A percentile compares a stretch with the other conserved stretches of the same genome.
Conservation (phyloP, 92 coral and sea anemone genomes). For the Phenganax marumi region DNA sequence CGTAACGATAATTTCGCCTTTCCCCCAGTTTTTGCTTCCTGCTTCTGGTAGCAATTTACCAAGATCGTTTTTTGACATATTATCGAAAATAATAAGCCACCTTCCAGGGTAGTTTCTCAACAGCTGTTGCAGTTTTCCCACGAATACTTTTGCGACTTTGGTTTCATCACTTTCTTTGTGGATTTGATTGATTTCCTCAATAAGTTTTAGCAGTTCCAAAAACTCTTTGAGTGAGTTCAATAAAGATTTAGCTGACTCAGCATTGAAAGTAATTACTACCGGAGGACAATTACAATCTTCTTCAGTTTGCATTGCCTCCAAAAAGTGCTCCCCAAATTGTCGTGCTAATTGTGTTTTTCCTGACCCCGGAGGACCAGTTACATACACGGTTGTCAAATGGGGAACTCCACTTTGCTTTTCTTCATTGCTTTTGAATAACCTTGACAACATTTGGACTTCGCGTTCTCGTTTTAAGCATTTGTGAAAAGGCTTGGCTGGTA, state of each 20-base stretch:
- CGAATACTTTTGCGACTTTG: slow-evolving; percentile 43
- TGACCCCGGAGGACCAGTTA: slow-evolving; percentile 95
- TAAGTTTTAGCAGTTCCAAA: slow-evolving; percentile 47
- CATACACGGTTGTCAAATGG: slow-evolving; percentile 60
- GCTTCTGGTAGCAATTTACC: slow-evolving; percentile 74
- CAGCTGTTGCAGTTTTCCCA: slow-evolving; percentile 51
- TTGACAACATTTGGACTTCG: slow-evolving; percentile 58
- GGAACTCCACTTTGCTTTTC: background rate
- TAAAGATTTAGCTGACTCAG: slow-evolving; percentile 65
- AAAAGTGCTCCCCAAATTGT: slow-evolving; percentile 67
- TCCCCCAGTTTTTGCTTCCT: slow-evolving; percentile 76
- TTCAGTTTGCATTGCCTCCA: background rate
- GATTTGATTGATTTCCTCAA: slow-evolving; percentile 16
- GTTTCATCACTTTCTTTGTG: slow-evolving; percentile 24
- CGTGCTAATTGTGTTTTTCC: slow-evolving; percentile 89
- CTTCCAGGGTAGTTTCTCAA: slow-evolving; percentile 34
- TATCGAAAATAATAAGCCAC: slow-evolving; percentile 86
- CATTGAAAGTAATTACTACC: slow-evolving; percentile 72
- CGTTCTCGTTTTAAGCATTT: slow-evolving; percentile 62
- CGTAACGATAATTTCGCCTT: slow-evolving; percentile 51
- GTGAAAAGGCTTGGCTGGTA: slow-evolving; percentile 85
- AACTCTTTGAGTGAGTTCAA: slow-evolving; percentile 57
- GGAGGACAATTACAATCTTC: background rate
- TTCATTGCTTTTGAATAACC: slow-evolving; percentile 35
- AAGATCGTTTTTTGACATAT: slow-evolving; percentile 65